Conservation (phyloP, 2,797 vertebrate species). For the Pseudopleuronectes americanus region DNA sequence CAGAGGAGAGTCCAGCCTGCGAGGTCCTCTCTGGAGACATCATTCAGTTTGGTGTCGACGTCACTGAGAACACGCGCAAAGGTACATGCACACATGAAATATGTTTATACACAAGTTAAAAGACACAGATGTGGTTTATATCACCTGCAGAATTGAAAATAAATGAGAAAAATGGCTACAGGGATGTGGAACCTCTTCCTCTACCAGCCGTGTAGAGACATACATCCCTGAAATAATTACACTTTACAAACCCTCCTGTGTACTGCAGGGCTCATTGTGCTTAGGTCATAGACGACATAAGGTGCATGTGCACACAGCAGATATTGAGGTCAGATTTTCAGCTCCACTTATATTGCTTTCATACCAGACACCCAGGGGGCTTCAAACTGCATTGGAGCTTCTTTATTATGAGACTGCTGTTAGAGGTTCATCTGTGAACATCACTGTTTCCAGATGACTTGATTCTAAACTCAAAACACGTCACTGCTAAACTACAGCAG, state of each 20-base stretch:
- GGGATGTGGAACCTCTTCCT: neutral
- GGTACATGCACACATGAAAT: conserved; percentile 77
- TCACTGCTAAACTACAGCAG: neutral
- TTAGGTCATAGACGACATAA: conserved; percentile 20
- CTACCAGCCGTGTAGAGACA: neutral
- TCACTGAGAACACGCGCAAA: conserved; percentile 99
- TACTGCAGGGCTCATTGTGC: conserved; percentile 17
- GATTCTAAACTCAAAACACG: neutral
- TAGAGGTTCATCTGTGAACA: no score
- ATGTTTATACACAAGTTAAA: neutral
- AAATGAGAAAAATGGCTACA: neutral
- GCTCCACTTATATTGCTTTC: conserved; percentile 46
- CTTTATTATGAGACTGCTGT: neutral
- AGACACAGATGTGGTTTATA: neutral
- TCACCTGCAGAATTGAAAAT: neutral
- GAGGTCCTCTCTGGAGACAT: conserved; percentile 98
- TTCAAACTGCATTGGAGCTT: neutral
- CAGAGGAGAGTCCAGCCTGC: conserved; percentile 98
- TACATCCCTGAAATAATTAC: conserved; percentile 31
- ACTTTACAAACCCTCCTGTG: conserved; percentile 20
- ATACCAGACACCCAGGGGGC: neutral
- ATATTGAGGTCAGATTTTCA: conserved; percentile 64
- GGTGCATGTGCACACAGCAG: neutral
- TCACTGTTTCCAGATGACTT: neutral
- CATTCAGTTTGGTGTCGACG: conserved; percentile 98